A percentile compares a stretch with the other conserved stretches of the same genome.
These are phyloP conservation scores for Scaptomyza graminum DNA, from an alignment of 1,140 invertebrate species.

Conservation along the genomic window DNA sequence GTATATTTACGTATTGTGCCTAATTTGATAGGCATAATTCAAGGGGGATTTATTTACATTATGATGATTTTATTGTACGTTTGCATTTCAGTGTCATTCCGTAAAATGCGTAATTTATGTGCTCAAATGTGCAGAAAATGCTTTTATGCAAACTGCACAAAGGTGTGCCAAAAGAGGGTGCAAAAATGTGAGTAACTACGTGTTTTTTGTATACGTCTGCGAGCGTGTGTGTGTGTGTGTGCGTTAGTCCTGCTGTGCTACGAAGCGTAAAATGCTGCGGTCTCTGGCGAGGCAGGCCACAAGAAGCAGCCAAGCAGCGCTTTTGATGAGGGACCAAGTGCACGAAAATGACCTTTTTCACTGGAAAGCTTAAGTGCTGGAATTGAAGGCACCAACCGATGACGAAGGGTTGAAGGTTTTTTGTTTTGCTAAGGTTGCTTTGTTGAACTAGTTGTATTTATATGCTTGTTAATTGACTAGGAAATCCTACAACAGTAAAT, in stretches of 20 bases:
- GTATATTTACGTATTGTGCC: constrained; percentile 22
- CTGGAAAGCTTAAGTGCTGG: constrained; percentile 27
- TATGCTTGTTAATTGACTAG: constrained; percentile 22
- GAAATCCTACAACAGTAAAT: constrained; percentile 3
- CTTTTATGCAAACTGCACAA: constrained; percentile 69
- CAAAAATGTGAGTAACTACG: too few species aligned
- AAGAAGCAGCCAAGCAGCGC: constrained; percentile 17
- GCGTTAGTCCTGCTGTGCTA: constrained; percentile 8
- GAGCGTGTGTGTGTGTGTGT: constrained; percentile 14
- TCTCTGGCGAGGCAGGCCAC: constrained; percentile 21
- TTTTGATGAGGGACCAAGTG: constrained; percentile 46
- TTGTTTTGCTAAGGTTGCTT: background rate
- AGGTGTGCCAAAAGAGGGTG: constrained; percentile 2
- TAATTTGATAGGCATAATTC: constrained; percentile 64
- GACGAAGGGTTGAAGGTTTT: background rate
- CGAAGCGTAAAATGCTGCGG: constrained; percentile 41
- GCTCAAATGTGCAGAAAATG: constrained; percentile 79
- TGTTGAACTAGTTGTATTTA: background rate
- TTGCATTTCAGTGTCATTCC: constrained; percentile 44
- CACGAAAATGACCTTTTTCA: constrained; percentile 41
- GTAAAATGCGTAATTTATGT: constrained; percentile 72
- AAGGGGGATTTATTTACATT: constrained; percentile 56
- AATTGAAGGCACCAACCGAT: constrained; percentile 17
- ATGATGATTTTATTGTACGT: constrained; percentile 70
- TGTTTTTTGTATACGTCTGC: background rate